Evolutionary conservation across 2,888 invertebrate species (phyloP).

Genomic region (Tridacna gigas): DNA sequence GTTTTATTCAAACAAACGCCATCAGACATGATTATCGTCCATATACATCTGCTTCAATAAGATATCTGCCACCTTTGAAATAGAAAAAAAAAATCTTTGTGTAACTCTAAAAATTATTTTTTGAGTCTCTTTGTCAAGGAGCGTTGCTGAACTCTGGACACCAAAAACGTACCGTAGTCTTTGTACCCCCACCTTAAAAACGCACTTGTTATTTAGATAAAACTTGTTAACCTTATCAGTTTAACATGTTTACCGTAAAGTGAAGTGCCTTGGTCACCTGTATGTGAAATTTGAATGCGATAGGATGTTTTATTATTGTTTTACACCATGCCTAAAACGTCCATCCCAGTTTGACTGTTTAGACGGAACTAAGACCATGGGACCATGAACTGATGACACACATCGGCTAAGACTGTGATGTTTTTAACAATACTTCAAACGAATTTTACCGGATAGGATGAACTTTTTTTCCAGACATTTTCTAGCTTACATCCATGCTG

Average conservation of each 20-base stretch:
- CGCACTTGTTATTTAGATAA: conserved; percentile 51
- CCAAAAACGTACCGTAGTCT: background rate
- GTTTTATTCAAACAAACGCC: background rate
- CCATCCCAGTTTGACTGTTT: too few species aligned
- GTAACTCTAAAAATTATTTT: background rate
- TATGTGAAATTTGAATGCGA: conserved; percentile 46
- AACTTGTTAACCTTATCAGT: conserved; percentile 33
- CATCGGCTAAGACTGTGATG: too few species aligned
- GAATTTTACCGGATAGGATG: too few species aligned
- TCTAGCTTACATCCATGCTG: too few species aligned
- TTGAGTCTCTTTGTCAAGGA: background rate
- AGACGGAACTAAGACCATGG: too few species aligned
- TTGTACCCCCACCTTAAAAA: conserved; percentile 16
- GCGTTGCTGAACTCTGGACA: background rate
- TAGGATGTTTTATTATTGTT: conserved; percentile 35
- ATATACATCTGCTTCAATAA: background rate
- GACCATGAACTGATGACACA: too few species aligned
- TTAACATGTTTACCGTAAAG: conserved; percentile 32
- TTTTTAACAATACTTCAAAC: too few species aligned
- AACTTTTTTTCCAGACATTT: too few species aligned
- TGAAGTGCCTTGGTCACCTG: conserved; percentile 50
- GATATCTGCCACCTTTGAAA: background rate
- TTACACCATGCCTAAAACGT: conserved; percentile 19
- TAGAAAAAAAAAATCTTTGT: background rate
- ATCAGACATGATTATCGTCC: background rate